Evolutionary conservation across 53 echinoderm and acorn worm species (phyloP).

Genomic region (Paracentrotus lividus): DNA sequence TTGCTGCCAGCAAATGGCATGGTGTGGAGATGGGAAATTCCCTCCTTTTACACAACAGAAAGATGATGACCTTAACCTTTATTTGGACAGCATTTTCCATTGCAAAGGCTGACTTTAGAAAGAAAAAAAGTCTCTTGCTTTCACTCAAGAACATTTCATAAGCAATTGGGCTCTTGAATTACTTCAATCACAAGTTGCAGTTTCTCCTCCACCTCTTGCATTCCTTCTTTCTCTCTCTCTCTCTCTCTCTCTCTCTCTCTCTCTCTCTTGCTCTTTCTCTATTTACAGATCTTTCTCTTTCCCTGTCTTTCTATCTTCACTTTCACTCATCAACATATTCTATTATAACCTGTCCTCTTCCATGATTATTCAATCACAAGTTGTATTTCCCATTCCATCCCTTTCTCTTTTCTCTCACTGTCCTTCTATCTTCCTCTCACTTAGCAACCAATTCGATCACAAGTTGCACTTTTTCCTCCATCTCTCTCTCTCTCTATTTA

Average conservation of each 20-base stretch:
- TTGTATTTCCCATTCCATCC: constrained; percentile 25
- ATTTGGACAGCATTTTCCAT: too few relatives aligned
- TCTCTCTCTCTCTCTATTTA: not conserved
- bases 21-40: not conserved
- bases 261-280: not conserved
- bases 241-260: not conserved
- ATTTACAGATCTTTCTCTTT: not conserved
- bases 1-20: not conserved
- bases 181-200: constrained; percentile 25
- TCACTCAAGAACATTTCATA: too few relatives aligned
- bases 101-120: too few relatives aligned
- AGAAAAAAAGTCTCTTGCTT: too few relatives aligned
- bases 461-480: not conserved
- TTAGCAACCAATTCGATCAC: not conserved
- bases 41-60: not conserved
- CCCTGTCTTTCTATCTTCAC: not conserved
- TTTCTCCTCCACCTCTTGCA: too few relatives aligned
- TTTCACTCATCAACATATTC: constrained; percentile 26
- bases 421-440: too few relatives aligned
- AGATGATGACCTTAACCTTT: not conserved
- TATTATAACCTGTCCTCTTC: constrained; percentile 17
- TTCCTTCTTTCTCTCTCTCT: too few relatives aligned
- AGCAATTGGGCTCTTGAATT: too few relatives aligned
- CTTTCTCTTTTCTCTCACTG: not conserved
- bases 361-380: constrained; percentile 55